Conservation (phyloP, 1,140 invertebrate genomes). For the Atta colombica region DNA sequence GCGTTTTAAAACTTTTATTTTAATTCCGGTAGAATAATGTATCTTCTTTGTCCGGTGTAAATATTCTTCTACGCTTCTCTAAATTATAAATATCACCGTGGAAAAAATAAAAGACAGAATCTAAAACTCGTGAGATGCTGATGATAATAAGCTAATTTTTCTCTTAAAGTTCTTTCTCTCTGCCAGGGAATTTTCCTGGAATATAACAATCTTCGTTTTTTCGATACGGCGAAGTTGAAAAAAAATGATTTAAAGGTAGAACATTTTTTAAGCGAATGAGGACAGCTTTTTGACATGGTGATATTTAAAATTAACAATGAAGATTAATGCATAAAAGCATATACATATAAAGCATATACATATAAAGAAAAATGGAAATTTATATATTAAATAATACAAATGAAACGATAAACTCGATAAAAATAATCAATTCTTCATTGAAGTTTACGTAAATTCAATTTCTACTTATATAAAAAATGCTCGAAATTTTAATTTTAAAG, state of each 20-base stretch:
- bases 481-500: not conserved
- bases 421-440: not conserved
- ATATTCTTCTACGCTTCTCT: conserved; percentile 11
- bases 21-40: not conserved
- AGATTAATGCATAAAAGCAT: not conserved
- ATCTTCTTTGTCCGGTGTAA: not conserved
- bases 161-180: not conserved
- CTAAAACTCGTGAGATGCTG: conserved; percentile 8
- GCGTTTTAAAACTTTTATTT: not conserved
- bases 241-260: not conserved
- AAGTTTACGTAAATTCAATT: not conserved
- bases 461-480: not conserved
- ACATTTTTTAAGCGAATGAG: not conserved
- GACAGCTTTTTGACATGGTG: not conserved
- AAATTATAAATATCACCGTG: conserved; percentile 1
- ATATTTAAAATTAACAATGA: not conserved
- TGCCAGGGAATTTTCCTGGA: not conserved
- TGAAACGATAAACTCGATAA: not conserved
- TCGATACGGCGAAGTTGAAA: not conserved
- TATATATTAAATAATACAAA: not conserved
- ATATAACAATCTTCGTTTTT: not conserved
- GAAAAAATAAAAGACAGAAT: not conserved
- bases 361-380: not conserved
- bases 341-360: not conserved
- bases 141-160: conserved; percentile 18